A percentile compares a stretch with the other conserved stretches of the same genome.
Conservation (phyloP, 2,113 vertebrate species). For the Melospiza georgiana region DNA sequence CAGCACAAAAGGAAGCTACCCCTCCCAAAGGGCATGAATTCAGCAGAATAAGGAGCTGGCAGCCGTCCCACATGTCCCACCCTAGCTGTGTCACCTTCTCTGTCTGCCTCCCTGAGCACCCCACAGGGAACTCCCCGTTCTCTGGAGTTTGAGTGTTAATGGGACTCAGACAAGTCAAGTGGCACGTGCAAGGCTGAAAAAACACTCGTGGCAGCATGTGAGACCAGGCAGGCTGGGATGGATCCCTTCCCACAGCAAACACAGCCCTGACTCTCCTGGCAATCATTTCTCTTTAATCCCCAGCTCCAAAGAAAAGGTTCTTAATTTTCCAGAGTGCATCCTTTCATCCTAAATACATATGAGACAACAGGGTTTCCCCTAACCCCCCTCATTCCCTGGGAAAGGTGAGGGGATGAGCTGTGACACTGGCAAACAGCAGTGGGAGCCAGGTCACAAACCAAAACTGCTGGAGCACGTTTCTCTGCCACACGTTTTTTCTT, state of each 20-base stretch:
- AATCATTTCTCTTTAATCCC: not conserved
- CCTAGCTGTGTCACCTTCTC: not conserved
- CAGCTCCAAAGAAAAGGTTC: not conserved
- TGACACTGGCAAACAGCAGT: accelerated
- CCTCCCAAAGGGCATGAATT: not conserved
- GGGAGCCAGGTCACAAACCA: accelerated
- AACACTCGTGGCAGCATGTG: not conserved
- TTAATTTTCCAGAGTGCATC: not conserved
- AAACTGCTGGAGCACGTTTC: not conserved
- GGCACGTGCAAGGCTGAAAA: not conserved
- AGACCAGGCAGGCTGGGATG: not conserved
- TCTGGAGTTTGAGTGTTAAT: accelerated
- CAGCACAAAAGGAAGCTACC: not conserved
- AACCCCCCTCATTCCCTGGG: not conserved
- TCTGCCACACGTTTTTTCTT: not conserved
- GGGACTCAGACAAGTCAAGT: not conserved
- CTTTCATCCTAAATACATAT: accelerated
- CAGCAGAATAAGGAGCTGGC: not conserved
- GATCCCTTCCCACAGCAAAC: not conserved
- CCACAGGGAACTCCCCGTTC: accelerated
- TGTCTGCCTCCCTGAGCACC: not conserved
- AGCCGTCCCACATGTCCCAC: not conserved
- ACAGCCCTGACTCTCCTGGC: not conserved
- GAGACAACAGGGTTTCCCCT: not conserved
- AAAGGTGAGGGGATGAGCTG: not conserved